These are phyloP conservation scores for Lagria hirta DNA, from an alignment of 2,888 invertebrate species.

Conservation along the genomic window DNA sequence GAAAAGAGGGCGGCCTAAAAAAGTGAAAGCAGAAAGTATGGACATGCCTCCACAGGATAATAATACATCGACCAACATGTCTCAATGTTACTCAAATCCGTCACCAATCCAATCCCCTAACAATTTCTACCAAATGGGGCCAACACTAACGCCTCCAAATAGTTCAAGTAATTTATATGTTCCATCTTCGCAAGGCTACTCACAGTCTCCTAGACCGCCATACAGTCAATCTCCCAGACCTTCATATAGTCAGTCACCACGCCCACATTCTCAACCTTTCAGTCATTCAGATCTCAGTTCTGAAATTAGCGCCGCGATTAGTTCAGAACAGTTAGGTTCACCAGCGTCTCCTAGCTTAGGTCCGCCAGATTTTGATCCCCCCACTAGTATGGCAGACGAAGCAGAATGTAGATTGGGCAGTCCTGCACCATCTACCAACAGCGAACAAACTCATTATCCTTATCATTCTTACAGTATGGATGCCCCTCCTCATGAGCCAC, in stretches of 20 bases:
- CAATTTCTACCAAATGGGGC: conserved; percentile 54
- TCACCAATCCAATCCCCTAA: conserved; percentile 58
- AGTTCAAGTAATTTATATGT: conserved; percentile 49
- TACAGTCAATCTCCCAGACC: conserved; percentile 46
- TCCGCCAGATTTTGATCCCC: conserved; percentile 74
- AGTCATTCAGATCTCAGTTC: conserved; percentile 74
- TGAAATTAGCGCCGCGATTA: conserved; percentile 77
- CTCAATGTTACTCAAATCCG: conserved; percentile 56
- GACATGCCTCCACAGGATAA: conserved; percentile 53
- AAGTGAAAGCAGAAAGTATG: conserved; percentile 70
- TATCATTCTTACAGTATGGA: conserved; percentile 52
- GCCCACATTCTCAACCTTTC: conserved; percentile 59
- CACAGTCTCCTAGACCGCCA: conserved; percentile 48
- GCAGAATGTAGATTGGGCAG: conserved; percentile 59
- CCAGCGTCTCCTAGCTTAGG: conserved; percentile 69
- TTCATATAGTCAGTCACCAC: conserved; percentile 45
- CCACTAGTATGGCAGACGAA: conserved; percentile 62
- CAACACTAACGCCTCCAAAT: conserved; percentile 52
- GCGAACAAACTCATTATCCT: conserved; percentile 48
- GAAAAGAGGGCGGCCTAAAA: conserved; percentile 86
- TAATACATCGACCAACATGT: conserved; percentile 54
- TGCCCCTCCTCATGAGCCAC: conserved; percentile 45
- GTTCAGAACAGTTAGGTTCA: conserved; percentile 66
- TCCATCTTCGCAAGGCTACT: conserved; percentile 47
- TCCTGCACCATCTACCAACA: conserved; percentile 53